Evolutionary conservation across 1,140 invertebrate genomes (phyloP).

Genomic region (Scaptodrosophila lebanonensis): DNA sequence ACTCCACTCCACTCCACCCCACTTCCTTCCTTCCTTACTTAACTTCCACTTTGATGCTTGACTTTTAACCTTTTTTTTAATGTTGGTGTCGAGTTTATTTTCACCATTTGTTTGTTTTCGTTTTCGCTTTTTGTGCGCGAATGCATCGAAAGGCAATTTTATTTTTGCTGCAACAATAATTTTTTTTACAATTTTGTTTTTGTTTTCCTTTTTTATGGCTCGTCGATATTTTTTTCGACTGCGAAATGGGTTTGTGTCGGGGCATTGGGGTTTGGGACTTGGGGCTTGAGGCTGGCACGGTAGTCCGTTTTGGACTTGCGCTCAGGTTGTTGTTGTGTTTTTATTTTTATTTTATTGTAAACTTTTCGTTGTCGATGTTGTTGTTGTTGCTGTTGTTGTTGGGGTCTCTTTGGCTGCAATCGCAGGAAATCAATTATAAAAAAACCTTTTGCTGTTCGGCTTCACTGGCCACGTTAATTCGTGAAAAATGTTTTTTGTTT

Average conservation of each 20-base stretch:
- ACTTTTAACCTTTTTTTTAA: conserved; percentile 53
- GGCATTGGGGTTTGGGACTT: too few relatives aligned
- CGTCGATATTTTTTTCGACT: conserved; percentile 26
- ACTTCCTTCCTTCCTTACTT: too few relatives aligned
- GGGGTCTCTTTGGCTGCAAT: conserved; percentile 36
- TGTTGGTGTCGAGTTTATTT: conserved; percentile 24
- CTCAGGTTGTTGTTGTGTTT: conserved; percentile 4
- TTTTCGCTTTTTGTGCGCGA: conserved; percentile 39
- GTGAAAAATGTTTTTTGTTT: conserved; percentile 63
- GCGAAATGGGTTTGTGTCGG: conserved; percentile 55
- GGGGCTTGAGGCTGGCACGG: too few relatives aligned
- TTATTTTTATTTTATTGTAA: background rate
- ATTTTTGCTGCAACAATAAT: conserved; percentile 14
- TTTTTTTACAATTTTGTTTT: conserved; percentile 14
- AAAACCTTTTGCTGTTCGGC: conserved; percentile 58
- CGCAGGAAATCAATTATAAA: conserved; percentile 69
- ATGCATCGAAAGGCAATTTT: conserved; percentile 15
- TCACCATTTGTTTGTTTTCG: conserved; percentile 37
- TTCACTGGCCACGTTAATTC: conserved; percentile 64
- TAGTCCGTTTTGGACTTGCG: conserved; percentile 40
- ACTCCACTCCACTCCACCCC: too few relatives aligned
- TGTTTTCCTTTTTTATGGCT: conserved; percentile 19
- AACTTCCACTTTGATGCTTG: conserved; percentile 40
- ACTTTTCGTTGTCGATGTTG: conserved; percentile 10
- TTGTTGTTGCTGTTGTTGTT: conserved; percentile 18